Base-by-base conservation (phyloP, 2,888 invertebrate species). In the Oscheius sp. region DNA sequence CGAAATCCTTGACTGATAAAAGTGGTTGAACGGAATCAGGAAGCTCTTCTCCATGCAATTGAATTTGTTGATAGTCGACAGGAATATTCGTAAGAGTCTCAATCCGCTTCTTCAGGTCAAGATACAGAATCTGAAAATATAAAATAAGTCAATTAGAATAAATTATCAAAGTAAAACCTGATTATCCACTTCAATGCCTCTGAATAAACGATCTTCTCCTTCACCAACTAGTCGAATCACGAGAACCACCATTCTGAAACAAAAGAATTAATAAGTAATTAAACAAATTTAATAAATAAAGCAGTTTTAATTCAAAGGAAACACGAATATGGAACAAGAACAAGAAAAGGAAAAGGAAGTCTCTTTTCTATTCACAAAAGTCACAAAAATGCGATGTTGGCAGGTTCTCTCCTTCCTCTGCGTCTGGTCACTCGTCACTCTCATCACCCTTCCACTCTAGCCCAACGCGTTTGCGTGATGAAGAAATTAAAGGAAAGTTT, bases 121-220 rank as follows among this genome's bases (percentile, higher is more conserved):
- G 29, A 31, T 29, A 17, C 45, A 17, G 39, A 69, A 69, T 69
- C 69, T 69, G 65, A 52, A 69, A 48, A 46, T 65, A 65, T 68
- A 27, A 50, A 17, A 8, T 50, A 69, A n/a, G 31, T 69, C 37
- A 69, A 37, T 52, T 65, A 69, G 29, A 29, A 48, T 52, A 31
- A 69, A 69, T 39, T 27, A 68, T 68, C 27, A 65, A 50, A 48
- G 69, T 69, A 15, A 65, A 69, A 65, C 66, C 66, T 65, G 66
- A 10, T 33, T 33, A 63, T 58, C 55, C 66, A 65, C 15, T 31
- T 20, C 1, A 57, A 57, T 57, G 15, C 15, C 0, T 20, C 33
- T 29, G 66, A 58, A 57, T 33, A 65, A 58, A 3, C 37, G 61
- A 57, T 58, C 66, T 37, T 65, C 53, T 34, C 31, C 55, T 65